Conservation (phyloP, 2,888 invertebrate genomes). For the Myathropa florea region DNA sequence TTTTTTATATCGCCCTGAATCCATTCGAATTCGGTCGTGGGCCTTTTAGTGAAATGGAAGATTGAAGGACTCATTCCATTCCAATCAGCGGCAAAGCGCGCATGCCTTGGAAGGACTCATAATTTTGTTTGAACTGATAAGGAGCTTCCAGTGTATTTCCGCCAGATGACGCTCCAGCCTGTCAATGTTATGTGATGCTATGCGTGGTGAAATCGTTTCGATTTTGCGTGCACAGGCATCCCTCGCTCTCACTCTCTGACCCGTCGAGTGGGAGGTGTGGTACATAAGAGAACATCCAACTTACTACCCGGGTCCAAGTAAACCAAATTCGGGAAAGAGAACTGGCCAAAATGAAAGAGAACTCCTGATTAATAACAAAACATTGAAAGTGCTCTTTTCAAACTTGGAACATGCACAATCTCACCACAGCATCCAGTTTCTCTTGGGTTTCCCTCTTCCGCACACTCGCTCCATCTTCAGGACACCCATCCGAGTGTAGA, state of each 20-base stretch:
- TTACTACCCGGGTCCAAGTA: neutral
- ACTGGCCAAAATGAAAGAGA: neutral
- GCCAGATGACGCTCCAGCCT: slow-evolving; percentile 34
- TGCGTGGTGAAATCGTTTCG: slow-evolving; percentile 50
- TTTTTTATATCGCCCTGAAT: too few species aligned
- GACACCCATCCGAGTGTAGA: slow-evolving; percentile 29
- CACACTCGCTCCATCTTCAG: slow-evolving; percentile 36
- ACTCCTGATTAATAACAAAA: slow-evolving; percentile 24
- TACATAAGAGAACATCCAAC: neutral
- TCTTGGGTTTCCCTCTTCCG: slow-evolving; percentile 24
- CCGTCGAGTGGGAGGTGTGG: neutral
- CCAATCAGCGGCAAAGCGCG: slow-evolving; percentile 34
- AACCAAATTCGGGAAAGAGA: slow-evolving; percentile 13
- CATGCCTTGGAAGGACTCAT: slow-evolving; percentile 62
- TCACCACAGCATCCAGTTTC: slow-evolving; percentile 56
- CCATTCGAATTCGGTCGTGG: neutral
- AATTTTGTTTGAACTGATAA: slow-evolving; percentile 50
- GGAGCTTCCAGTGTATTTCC: slow-evolving; percentile 16
- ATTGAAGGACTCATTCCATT: neutral
- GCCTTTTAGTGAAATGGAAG: neutral
- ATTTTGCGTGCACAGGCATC: slow-evolving; percentile 54
- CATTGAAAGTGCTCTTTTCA: too few species aligned
- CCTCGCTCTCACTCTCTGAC: neutral
- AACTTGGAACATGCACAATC: slow-evolving; percentile 1
- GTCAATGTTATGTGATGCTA: slow-evolving; percentile 52